Evolutionary conservation across 2,888 invertebrate species (phyloP).

Genomic region (Diplolepis rosae): DNA sequence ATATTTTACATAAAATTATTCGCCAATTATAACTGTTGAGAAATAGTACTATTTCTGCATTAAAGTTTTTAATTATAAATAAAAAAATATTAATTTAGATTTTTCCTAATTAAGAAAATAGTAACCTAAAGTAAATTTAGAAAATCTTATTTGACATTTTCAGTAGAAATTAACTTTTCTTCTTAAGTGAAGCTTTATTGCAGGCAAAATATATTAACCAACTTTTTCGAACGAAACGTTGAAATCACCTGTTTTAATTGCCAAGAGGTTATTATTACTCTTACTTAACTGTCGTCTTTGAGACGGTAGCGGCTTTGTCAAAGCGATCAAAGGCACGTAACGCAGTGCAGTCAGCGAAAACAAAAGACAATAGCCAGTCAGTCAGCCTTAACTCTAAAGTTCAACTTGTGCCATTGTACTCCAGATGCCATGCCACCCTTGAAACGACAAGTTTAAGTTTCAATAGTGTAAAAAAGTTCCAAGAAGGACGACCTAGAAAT

Average conservation of each 20-base stretch:
- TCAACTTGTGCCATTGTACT: constrained; percentile 39
- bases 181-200: background rate
- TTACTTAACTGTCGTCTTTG: constrained; percentile 38
- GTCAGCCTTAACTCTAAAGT: constrained; percentile 37
- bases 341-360: constrained; percentile 39
- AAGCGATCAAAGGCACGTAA: constrained; percentile 52
- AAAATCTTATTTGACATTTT: too few species aligned
- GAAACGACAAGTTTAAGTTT: background rate
- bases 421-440: constrained; percentile 17
- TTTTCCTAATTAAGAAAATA: background rate
- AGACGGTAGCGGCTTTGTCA: constrained; percentile 54
- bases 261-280: constrained; percentile 33
- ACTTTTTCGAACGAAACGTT: background rate
- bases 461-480: background rate
- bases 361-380: constrained; percentile 43
- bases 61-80: too few species aligned
- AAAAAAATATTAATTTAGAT: background rate
- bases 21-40: too few species aligned
- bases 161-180: too few species aligned
- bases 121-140: too few species aligned
- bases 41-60: too few species aligned
- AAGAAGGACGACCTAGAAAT: background rate
- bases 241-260: constrained; percentile 32
- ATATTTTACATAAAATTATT: background rate
- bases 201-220: too few species aligned